A percentile compares a stretch with the other conserved stretches of the same genome.
Conservation (phyloP, 2,888 invertebrate species). For the Microctonus brassicae region DNA sequence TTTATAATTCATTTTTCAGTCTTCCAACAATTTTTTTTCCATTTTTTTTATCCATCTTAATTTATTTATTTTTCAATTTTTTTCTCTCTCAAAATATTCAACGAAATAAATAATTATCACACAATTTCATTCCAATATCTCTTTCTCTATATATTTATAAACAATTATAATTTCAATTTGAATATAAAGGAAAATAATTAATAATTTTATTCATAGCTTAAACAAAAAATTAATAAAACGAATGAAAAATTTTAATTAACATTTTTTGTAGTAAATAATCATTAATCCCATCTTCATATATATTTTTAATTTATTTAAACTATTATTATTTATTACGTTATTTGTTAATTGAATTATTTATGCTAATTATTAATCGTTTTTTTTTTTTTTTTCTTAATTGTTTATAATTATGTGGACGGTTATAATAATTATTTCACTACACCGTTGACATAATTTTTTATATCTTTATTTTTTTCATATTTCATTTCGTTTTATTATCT, state of each 20-base stretch:
- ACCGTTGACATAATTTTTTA: neutral
- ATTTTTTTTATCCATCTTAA: neutral
- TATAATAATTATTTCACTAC: neutral
- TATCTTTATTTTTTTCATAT: neutral
- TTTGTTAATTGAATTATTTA: conserved; percentile 7
- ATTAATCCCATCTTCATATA: neutral
- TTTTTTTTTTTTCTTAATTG: neutral
- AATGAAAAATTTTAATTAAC: neutral
- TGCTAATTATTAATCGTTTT: conserved; percentile 22
- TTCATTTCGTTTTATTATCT: neutral
- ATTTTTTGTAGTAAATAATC: neutral
- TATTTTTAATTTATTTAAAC: conserved; percentile 18
- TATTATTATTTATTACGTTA: conserved; percentile 20
- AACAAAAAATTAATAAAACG: neutral
- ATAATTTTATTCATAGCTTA: no score
- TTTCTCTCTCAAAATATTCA: conserved; percentile 1
- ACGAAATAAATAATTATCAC: no score
- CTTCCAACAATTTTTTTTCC: no score
- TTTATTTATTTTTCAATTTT: conserved; percentile 4
- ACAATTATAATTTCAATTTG: no score
- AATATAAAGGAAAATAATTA: no score
- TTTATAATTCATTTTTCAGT: no score
- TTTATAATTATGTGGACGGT: neutral
- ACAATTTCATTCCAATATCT: no score
- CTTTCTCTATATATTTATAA: no score